Evolutionary conservation across 1,140 invertebrate genomes (phyloP), one percentile per base, ranked within the genome.

Genomic region (Drosophila simulans): DNA sequence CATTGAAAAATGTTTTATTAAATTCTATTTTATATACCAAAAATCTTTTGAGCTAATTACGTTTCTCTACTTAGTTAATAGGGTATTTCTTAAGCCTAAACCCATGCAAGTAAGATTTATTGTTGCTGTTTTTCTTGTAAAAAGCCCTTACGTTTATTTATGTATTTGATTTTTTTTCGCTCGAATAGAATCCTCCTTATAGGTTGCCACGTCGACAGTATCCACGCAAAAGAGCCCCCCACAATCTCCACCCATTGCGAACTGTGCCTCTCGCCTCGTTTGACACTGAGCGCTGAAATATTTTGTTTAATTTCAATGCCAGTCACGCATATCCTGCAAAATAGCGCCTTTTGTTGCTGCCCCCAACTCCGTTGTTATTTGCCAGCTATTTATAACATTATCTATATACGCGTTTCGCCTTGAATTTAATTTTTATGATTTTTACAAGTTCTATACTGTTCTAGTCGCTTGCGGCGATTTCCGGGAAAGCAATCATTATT

Each of bases 101-200:
- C 35, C 31, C 10, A 25, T 40, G 15, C 40, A 31, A 15, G n/a
- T 65, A 52, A 35, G 49, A 52, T 45, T 55, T 57, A 59, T 60
- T 27, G 22, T 25, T 57, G 22, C 75, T 79, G 64, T 56, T 86
- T 59, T 46, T 70, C 64, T 55, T 76, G 54, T 51, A 63, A 77
- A 82, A 86, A 49, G 79, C 79, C 75, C 83, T 86, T 86, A 79
- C 74, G 86, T 88, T 86, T 85, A 85, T 86, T 85, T 85, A 85
- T 85, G 80, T 84, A 64, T 83, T 69, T 76, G 65, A 45, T 39
- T 39, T 49, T 48, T 53, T 59, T 22, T 31, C 5, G 53, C 34
- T 39, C 63, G 48, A 62, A 42, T 39, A 46, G 69, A 68, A 53
- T 62, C 72, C 52, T 57, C 60, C 43, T 46, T 17, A 40, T 77